Evolutionary conservation across 1,140 invertebrate genomes (phyloP), one percentile per base, ranked within the genome.

Genomic region (Ericerus pela): DNA sequence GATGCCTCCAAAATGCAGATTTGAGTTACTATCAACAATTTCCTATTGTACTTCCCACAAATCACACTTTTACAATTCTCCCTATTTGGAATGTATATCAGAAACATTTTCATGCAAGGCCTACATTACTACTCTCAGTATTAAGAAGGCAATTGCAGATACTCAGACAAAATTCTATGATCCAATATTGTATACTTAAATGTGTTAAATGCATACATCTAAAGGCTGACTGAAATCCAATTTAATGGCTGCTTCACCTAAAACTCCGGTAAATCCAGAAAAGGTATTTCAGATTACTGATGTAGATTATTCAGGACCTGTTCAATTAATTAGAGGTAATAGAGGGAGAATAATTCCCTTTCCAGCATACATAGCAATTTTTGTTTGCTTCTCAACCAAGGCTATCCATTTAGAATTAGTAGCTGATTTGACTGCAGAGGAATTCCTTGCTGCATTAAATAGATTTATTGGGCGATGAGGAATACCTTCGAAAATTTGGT

Each of bases 321-420:
- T 63, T 29, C 11, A 26, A 11, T 26, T 60, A 1, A 36, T 22
- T 43, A 12, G 20, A 3, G 10, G 2, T 28, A 36, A 30, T n/a
- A 24, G 31, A 14, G 28, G 59, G 52, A 30, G 31, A 5, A 12
- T 27, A 16, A 14, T 16, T 26, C 1, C 16, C 4, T 12, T 16
- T 24, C 61, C 54, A 30, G 29, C 51, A 24, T 62, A 62, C 41
- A 36, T 62, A 20, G 24, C 30, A 30, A 8, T 68, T 10, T 67
- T 68, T 55, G 60, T 65, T 22, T 68, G 66, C 55, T 56, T 63
- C 6, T 38, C 58, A 0, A 64, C 64, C 14, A 59, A 60, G 54
- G 65, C 63, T 18, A 57, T 65, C 14, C 65, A 67, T 31, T 24
- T 67, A 14, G 64, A 68, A 58, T 6, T 65, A 14, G 66, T 64